These are phyloP conservation scores for Meteorus sp. DNA, from an alignment of 1,140 invertebrate genomes.

Conservation along the genomic window DNA sequence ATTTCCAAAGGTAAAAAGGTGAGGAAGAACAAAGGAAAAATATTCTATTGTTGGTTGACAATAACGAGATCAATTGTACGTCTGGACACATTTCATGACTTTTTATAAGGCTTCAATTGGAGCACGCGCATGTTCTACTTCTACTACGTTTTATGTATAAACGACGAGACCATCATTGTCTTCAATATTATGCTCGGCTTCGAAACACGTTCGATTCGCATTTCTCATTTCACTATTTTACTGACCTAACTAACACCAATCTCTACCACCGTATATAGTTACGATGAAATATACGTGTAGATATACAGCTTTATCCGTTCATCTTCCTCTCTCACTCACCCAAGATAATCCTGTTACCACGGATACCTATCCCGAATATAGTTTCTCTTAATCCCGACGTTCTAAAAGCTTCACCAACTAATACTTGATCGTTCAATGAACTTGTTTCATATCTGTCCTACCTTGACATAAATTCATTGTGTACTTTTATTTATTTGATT, in stretches of 20 bases:
- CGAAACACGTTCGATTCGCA: conserved; percentile 11
- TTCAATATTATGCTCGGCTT: conserved; percentile 24
- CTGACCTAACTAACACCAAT: conserved; percentile 5
- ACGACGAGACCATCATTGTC: too few relatives aligned
- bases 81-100: conserved; percentile 34
- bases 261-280: not conserved
- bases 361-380: conserved; percentile 46
- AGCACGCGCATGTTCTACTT: conserved; percentile 37
- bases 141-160: conserved; percentile 22
- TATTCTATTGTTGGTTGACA: conserved; percentile 34
- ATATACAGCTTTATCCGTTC: conserved; percentile 26
- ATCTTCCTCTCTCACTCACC: conserved; percentile 25
- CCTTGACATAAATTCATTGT: conserved; percentile 21
- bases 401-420: conserved; percentile 41
- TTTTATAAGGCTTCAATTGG: conserved; percentile 50
- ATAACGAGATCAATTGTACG: conserved; percentile 48
- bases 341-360: conserved; percentile 51
- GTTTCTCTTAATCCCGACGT: conserved; percentile 43
- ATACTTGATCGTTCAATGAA: conserved; percentile 46
- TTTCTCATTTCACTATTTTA: not conserved
- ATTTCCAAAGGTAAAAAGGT: too few relatives aligned
- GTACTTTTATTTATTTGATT: too few relatives aligned
- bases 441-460: conserved; percentile 21
- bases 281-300: too few relatives aligned
- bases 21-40: conserved; percentile 30